Base-by-base conservation (phyloP, 2,113 vertebrate genomes). In the Hiodon alosoides region DNA sequence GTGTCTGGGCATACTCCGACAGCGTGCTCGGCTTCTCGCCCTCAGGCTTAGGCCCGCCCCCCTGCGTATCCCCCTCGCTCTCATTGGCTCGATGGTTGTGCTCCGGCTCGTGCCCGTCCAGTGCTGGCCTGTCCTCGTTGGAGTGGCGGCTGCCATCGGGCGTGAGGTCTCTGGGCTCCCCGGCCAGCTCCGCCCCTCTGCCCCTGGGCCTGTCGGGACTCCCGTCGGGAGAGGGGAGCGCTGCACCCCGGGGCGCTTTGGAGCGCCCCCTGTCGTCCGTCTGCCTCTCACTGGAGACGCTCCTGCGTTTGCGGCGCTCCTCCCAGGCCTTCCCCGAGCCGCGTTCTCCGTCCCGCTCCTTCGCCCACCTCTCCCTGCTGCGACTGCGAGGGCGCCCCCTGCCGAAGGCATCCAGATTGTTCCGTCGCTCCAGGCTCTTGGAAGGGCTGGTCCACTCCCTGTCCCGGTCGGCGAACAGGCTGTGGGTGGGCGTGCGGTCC, bases 281-380 rank as follows among this genome's bases (percentile, higher is more conserved):
- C 16, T 89, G 91, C 0, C 91, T 87, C 7, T 99, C 97, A 0
- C 86, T 84, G 14, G 96, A 96, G 11, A 88, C 85, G 8, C 95
- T 98, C 71, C 94, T 88, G 51, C 95, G 88, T 78, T 89, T 94
- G 74, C 95, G 82, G 79, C 94, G 88, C 81, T 98, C 96, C 78
- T 94, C 93, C 87, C 89, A 86, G 0, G 79, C 86, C 61, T 93
- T 94, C 50, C 90, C 88, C 31, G 85, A 50, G 0, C 79, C 17
- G 2, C 92, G 88, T 55, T 92, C 93, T 0, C 87, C 80, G 4
- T 82, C 83, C 50, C 87, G 54, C 4, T 96, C 95, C 1, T 90
- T 89, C 31, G 89, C 84, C 94, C 96, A 97, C 51, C 95, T 91
- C 71, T 99, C 96, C 67, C 94, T 87, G 85, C 95, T 99, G 11